A percentile compares a stretch with the other conserved stretches of the same genome.
phyloP scores from a whole-genome alignment of 2,888 invertebrate genomes.

The Yponomeuta sedellus region DNA sequence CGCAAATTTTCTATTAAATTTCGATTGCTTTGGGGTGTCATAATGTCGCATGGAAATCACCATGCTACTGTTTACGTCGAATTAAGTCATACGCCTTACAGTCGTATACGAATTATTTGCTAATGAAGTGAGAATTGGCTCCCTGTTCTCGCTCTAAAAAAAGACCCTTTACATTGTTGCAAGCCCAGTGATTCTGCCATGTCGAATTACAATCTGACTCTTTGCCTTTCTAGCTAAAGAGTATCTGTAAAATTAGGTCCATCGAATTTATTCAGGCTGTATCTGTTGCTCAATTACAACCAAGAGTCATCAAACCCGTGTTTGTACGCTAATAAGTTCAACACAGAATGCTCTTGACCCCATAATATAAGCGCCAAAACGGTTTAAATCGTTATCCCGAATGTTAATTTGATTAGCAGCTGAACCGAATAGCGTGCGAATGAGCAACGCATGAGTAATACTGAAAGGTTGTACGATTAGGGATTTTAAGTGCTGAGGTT shows the following conservation, averaged over 20 bases:
- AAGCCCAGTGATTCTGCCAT: background rate
- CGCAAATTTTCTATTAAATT: no score
- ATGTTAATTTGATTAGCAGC: slow-evolving; percentile 55
- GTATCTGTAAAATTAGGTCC: no score
- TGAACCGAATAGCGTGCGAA: slow-evolving; percentile 17
- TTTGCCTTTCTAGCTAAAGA: no score
- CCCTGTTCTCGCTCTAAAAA: no score
- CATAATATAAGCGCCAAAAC: slow-evolving; percentile 29
- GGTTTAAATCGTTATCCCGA: slow-evolving; percentile 40
- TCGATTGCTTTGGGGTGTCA: no score
- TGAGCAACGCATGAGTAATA: slow-evolving; percentile 7
- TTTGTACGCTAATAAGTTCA: background rate
- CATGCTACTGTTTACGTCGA: no score
- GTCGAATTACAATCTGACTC: background rate
- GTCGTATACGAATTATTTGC: no score
- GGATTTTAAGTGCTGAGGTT: no score
- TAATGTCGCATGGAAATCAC: no score
- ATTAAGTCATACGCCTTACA: no score
- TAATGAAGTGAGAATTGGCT: no score
- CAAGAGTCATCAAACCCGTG: background rate
- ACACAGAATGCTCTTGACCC: slow-evolving; percentile 32
- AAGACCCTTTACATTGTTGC: background rate
- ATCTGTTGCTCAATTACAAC: background rate
- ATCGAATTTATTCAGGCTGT: no score
- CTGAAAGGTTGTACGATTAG: background rate